Conservation (phyloP, 2,888 invertebrate genomes). For the Pocota personata region DNA sequence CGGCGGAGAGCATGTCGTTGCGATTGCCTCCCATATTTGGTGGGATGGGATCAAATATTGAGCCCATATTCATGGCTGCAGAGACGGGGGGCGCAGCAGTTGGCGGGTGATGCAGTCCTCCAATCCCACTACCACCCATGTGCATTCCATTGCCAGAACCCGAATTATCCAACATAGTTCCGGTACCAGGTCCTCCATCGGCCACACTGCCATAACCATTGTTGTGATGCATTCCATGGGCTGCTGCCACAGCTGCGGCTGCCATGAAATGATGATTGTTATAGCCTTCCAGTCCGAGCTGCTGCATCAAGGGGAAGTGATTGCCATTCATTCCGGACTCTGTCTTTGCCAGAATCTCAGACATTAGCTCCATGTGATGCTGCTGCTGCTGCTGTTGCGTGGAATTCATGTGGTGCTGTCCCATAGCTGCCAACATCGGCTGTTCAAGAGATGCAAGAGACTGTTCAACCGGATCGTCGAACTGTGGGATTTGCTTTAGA, state of each 20-base stretch:
- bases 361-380: slow-evolving; percentile 83
- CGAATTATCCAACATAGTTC: slow-evolving; percentile 51
- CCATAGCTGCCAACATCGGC: slow-evolving; percentile 83
- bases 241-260: slow-evolving; percentile 75
- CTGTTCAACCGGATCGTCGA: slow-evolving; percentile 88
- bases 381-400: slow-evolving; percentile 82
- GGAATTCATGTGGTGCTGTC: slow-evolving; percentile 83
- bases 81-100: slow-evolving; percentile 73
- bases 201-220: slow-evolving; percentile 79
- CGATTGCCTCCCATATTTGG: slow-evolving; percentile 75
- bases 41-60: slow-evolving; percentile 79
- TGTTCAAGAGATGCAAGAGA: slow-evolving; percentile 88
- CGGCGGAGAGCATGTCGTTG: slow-evolving; percentile 75
- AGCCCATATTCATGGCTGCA: slow-evolving; percentile 76
- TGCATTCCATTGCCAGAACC: slow-evolving; percentile 78
- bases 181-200: slow-evolving; percentile 76
- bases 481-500: slow-evolving; percentile 82
- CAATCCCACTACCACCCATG: slow-evolving; percentile 76
- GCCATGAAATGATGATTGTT: slow-evolving; percentile 76
- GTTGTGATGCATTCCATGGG: slow-evolving; percentile 77
- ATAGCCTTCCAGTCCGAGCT: slow-evolving; percentile 79
- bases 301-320: slow-evolving; percentile 79
- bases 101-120: slow-evolving; percentile 56
- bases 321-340: slow-evolving; percentile 81
- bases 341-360: slow-evolving; percentile 80